Percentiles rank a stretch among this genome's conserved stretches.
Evolutionary conservation across 2,888 invertebrate species (phyloP).

Genomic region (Stictocephala bisonia): DNA sequence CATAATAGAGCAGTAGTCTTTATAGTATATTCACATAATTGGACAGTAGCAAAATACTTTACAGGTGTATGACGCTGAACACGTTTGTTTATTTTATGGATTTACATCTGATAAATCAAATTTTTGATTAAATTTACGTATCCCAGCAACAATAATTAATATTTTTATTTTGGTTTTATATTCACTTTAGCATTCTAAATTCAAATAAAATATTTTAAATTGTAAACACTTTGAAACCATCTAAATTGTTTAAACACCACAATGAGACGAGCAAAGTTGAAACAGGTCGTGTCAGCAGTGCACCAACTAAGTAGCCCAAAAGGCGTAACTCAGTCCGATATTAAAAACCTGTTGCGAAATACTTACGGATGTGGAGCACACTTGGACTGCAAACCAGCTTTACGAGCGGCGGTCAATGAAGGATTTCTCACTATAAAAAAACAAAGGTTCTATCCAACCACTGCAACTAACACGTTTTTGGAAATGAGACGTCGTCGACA

Average conservation of each 20-base stretch:
- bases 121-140: too few relatives aligned
- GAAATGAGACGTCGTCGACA: not conserved
- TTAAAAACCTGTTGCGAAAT: not conserved
- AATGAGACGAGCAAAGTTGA: constrained; percentile 1
- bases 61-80: too few relatives aligned
- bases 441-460: not conserved
- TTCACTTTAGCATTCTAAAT: too few relatives aligned
- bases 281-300: not conserved
- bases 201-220: not conserved
- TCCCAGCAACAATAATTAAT: too few relatives aligned
- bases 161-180: too few relatives aligned
- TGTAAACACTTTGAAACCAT: too few relatives aligned
- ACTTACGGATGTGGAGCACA: not conserved
- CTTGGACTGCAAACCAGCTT: not conserved
- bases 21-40: too few relatives aligned
- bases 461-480: not conserved
- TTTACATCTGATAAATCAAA: too few relatives aligned
- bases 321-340: not conserved
- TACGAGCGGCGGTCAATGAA: not conserved
- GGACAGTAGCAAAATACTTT: too few relatives aligned
- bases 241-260: not conserved
- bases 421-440: not conserved
- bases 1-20: too few relatives aligned
- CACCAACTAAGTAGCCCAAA: not conserved
- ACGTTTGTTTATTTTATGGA: too few relatives aligned